A percentile compares a stretch with the other conserved stretches of the same genome.
These are phyloP conservation scores for Notarius lentiginosus DNA, from an alignment of 2,113 vertebrate genomes.

Conservation along the genomic window DNA sequence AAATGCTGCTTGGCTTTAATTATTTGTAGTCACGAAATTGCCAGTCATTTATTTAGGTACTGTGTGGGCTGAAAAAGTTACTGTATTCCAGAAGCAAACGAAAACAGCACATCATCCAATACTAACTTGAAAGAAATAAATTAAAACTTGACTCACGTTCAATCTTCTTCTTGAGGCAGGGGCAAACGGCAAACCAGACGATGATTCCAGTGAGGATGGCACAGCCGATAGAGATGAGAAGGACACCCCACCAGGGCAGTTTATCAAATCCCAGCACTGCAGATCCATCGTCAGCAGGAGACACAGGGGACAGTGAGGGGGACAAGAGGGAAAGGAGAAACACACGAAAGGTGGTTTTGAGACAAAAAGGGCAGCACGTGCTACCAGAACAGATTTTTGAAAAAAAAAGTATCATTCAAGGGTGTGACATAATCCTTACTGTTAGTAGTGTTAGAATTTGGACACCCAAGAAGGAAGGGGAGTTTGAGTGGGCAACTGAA, in stretches of 20 bases:
- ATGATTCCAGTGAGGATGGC: slow-evolving; percentile 81
- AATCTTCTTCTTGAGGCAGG: slow-evolving; percentile 93
- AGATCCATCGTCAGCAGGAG: slow-evolving; percentile 64
- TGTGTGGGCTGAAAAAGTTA: not conserved
- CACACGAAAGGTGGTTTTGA: slow-evolving; percentile 58
- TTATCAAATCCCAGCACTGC: slow-evolving; percentile 93
- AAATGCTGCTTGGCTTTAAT: not conserved
- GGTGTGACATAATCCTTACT: not conserved
- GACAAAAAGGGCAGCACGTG: slow-evolving; percentile 60
- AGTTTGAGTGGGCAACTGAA: not conserved
- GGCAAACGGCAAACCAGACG: slow-evolving; percentile 96
- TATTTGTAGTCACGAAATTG: not conserved
- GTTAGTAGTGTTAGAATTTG: slow-evolving; percentile 22
- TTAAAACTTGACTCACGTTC: slow-evolving; percentile 81
- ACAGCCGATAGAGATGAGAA: slow-evolving; percentile 85
- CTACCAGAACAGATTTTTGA: slow-evolving; percentile 51
- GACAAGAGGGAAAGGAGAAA: not conserved
- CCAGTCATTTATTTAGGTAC: not conserved
- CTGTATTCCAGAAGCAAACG: not conserved
- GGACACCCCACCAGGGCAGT: slow-evolving; percentile 86
- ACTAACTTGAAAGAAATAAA: not conserved
- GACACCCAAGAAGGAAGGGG: not conserved
- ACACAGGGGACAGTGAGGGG: slow-evolving; percentile 9
- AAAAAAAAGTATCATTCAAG: slow-evolving; percentile 26
- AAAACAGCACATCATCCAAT: not conserved